Base-by-base conservation (phyloP, 2,888 invertebrate species). In the Lasioglossum morio region DNA sequence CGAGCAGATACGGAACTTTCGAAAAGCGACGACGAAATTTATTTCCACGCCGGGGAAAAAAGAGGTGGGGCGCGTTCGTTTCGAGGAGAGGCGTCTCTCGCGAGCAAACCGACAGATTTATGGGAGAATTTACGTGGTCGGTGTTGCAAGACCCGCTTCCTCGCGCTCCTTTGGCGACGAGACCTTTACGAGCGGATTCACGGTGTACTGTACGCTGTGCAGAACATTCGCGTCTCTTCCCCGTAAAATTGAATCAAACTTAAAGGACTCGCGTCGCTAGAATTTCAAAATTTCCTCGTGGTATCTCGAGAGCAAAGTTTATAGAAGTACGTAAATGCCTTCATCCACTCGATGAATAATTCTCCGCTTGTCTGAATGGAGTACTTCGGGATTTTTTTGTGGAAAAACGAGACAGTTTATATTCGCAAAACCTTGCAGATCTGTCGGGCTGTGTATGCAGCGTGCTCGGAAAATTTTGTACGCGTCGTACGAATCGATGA, bases 11-110 rank as follows among this genome's bases (percentile, higher is more conserved):
- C 60, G 30, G 27, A 27, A 77, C 63, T 80, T 80, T 86, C 85
- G 74, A 80, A 66, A 78, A 82, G 70, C 53, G 43, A 40, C 48
- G 72, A 16, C 53, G 80, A 85, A 86, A 85, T 86, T 85, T 82
- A 86, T 85, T 73, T 77, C 73, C 46, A 43, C 74, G 60, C 1
- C 60, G 60, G 69, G 43, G 30, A 46, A 72, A 43, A 60, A 37
- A 53, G 48, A 16, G 34, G 57, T 10, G 57, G 63, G 27, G n/a
- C 69, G 4, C 76, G 76, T 79, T 43, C 23, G 75, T 79, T 79
- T 27, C 19, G 66, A 34, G 30, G 57, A 30, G 34, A 34, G 70
- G 74, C 37, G 73, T 80, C 74, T 77, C 74, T 78, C 78, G 70
- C 4, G 57, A 63, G 66, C 69, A n/a, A 46, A 23, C 19, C 14